Base-by-base conservation (phyloP, 2,888 invertebrate species). In the Brenthis ino region DNA sequence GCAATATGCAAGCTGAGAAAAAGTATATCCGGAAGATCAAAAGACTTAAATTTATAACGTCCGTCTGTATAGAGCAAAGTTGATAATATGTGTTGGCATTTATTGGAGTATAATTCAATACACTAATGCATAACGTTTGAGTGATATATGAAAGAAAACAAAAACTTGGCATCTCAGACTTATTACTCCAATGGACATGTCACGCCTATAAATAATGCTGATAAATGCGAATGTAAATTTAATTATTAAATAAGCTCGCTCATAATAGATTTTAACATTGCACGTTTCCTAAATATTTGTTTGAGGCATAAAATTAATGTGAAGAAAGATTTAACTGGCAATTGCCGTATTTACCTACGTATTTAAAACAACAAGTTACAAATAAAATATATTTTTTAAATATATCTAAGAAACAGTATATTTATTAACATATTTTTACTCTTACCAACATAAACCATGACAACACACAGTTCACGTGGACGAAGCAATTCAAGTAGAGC, bases 71-170 rank as follows among this genome's bases (percentile, higher is more conserved):
- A 68, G 63, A 57, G 61, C 57, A 60, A 65, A 60, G 63, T 68
- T 65, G 65, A 72, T 72, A 72, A 68, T 68, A 56, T 53, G 56
- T 43, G 63, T 67, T 73, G 73, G 70, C 73, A 73, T 72, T 74
- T 73, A 73, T 73, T 69, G 66, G 63, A 57, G 69, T 64, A 73
- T 74, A 73, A 74, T 72, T 73, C 71, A 72, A 69, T 61, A 61
- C 68, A 67, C 63, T 61, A 67, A 69, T 57, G 64, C 64, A 61
- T 65, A 61, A 57, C 66, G 57, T 66, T 65, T 50, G 69, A 69
- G 64, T 66, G 71, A 71, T 68, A 64, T 65, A 65, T 63, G 58
- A 72, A 72, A 53, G 64, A 70, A 75, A 74, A 74, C 69, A 72
- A 74, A 74, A 72, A 69, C 69, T 74, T 73, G 74, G 75, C 74